These are phyloP conservation scores for Dolichoris vasculosae DNA, from an alignment of 1,140 invertebrate genomes.

Conservation along the genomic window DNA sequence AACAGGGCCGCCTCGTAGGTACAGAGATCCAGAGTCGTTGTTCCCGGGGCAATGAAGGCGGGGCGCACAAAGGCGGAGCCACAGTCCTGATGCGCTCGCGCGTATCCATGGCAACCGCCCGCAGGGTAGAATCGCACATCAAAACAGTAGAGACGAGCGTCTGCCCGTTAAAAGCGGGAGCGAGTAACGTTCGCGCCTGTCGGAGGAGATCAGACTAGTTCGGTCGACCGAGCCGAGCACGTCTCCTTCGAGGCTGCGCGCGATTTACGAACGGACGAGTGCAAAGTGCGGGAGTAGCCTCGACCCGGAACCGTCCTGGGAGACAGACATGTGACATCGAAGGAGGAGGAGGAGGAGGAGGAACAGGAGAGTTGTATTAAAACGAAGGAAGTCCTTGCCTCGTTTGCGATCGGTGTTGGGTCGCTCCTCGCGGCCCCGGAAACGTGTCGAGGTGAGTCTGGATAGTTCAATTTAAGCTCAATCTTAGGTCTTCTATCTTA, in stretches of 20 bases:
- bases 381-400: background rate
- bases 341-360: background rate
- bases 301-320: no score
- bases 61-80: background rate
- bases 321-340: no score
- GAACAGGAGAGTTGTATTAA: background rate
- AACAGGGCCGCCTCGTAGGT: background rate
- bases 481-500: no score
- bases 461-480: no score
- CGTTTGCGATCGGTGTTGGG: background rate
- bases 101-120: slow-evolving; percentile 21
- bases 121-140: slow-evolving; percentile 6
- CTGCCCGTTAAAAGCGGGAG: background rate
- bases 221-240: slow-evolving; percentile 20
- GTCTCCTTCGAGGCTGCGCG: background rate
- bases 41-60: background rate
- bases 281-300: background rate
- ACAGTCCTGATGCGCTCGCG: background rate
- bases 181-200: background rate
- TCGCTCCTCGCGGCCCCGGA: slow-evolving; percentile 9
- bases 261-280: background rate
- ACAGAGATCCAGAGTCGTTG: background rate
- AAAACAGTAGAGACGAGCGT: slow-evolving; percentile 5
- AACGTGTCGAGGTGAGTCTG: slow-evolving; percentile 32
- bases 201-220: slow-evolving; percentile 4